Evolutionary conservation across 2,888 invertebrate species (phyloP).

Genomic region (Agonum fuliginosum): DNA sequence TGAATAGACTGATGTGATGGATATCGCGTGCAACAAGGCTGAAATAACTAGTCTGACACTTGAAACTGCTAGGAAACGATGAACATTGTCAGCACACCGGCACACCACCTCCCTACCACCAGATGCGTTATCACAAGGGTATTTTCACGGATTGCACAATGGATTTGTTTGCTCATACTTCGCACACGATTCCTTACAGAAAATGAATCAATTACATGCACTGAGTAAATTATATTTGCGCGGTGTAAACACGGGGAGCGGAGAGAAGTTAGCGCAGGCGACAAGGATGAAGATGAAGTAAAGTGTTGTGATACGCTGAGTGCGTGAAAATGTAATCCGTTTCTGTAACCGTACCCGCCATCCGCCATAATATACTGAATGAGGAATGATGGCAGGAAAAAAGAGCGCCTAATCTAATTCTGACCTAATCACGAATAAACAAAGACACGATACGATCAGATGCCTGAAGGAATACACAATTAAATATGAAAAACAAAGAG

Average conservation of each 20-base stretch:
- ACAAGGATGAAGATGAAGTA: background rate
- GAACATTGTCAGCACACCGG: background rate
- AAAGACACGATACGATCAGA: constrained; percentile 43
- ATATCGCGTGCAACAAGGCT: background rate
- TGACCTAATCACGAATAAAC: constrained; percentile 43
- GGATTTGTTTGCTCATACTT: constrained; percentile 26
- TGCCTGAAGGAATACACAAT: constrained; percentile 42
- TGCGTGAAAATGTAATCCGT: constrained; percentile 39
- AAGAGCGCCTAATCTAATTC: constrained; percentile 48
- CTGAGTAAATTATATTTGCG: constrained; percentile 40
- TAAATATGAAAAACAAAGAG: constrained; percentile 51
- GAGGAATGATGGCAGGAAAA: constrained; percentile 21
- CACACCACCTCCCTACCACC: constrained; percentile 3
- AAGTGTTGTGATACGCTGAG: constrained; percentile 6
- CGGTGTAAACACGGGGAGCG: constrained; percentile 21
- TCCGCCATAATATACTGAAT: background rate
- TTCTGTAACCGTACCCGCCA: background rate
- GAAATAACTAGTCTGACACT: background rate
- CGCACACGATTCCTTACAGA: constrained; percentile 8
- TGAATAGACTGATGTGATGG: background rate
- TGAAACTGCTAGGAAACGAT: background rate
- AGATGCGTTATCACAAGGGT: constrained; percentile 26
- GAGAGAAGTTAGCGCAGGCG: background rate
- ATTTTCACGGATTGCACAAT: background rate
- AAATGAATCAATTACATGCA: constrained; percentile 42